Base-by-base conservation (phyloP, 2,888 invertebrate species). In the Nomada ruficornis region DNA sequence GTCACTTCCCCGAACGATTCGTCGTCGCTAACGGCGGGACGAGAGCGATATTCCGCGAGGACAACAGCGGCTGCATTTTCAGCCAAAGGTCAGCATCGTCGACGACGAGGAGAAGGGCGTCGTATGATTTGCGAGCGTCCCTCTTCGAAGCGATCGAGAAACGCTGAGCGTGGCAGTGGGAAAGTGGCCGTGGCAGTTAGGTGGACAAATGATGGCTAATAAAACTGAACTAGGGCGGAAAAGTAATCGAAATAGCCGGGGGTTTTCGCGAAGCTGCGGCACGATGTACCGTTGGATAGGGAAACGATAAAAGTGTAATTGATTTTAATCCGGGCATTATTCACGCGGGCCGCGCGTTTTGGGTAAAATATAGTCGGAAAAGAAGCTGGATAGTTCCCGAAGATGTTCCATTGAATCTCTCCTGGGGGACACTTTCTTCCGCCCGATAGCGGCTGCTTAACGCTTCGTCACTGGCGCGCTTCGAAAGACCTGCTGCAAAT, bases 151-250 rank as follows among this genome's bases (percentile, higher is more conserved):
- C 69, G 76, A 82, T 81, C 70, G 77, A 65, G 72, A 81, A 82
- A 82, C 47, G 82, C 63, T 82, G 80, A 82, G 65, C 36, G 52
- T 54, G 63, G 55, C 76, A 55, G 64, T 64, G 60, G 23, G 47
- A 72, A 82, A 82, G 82, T 73, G 78, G 82, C 74, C 52, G 73
- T 72, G n/a, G 52, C 73, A 74, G 82, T 83, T 82, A 77, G 64
- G 44, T 44, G 75, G 72, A 79, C 79, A 82, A 83, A 82, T 72
- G 82, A 74, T 68, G 50, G 71, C 71, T 71, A 82, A 78, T 82
- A 74, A 83, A 83, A 78, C 68, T 63, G 78, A 82, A 78, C 64
- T 68, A 54, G 82, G 54, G 54, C 63, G 83, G 77, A 82, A 77
- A 68, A 74, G 77, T 73, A 63, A 71, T 70, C 73, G 73, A 71